A percentile compares a stretch with the other conserved stretches of the same genome.
phyloP scores from a whole-genome alignment of 2,113 vertebrate genomes.

The Erinaceus europaeus region DNA sequence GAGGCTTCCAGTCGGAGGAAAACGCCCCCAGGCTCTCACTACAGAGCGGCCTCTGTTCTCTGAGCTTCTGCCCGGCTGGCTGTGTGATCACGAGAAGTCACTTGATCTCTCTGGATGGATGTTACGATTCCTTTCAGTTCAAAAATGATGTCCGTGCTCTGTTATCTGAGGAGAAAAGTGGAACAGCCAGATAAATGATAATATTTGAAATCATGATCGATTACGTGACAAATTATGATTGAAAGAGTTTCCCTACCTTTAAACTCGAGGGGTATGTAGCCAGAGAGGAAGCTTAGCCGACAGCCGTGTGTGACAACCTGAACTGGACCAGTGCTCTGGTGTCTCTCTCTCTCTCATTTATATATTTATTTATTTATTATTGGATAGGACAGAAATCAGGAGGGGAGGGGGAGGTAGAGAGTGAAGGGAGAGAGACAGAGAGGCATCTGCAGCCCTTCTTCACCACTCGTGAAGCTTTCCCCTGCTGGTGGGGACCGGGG shows the following conservation, averaged over 20 bases:
- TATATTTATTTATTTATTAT: too few species aligned
- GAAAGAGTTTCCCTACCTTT: neutral
- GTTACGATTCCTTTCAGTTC: neutral
- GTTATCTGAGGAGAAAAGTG: neutral
- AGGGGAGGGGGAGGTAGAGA: too few species aligned
- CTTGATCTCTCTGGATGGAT: neutral
- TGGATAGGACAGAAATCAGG: too few species aligned
- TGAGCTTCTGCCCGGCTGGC: neutral
- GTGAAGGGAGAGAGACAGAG: too few species aligned
- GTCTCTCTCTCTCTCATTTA: too few species aligned
- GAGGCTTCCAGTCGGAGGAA: conserved; percentile 16
- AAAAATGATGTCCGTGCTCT: neutral
- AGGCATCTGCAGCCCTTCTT: too few species aligned
- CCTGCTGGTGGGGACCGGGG: too few species aligned
- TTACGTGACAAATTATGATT: neutral
- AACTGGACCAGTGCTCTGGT: too few species aligned
- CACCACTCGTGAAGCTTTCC: too few species aligned
- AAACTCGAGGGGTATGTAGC: neutral
- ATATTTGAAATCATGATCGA: neutral
- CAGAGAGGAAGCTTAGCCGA: too few species aligned
- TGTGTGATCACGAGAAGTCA: conserved; percentile 2
- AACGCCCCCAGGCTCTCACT: neutral
- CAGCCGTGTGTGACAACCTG: too few species aligned
- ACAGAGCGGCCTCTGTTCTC: conserved; percentile 25
- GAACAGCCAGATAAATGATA: neutral